Base-by-base conservation (phyloP, 2,797 vertebrate species). In the Threskiornis aethiopicus region DNA sequence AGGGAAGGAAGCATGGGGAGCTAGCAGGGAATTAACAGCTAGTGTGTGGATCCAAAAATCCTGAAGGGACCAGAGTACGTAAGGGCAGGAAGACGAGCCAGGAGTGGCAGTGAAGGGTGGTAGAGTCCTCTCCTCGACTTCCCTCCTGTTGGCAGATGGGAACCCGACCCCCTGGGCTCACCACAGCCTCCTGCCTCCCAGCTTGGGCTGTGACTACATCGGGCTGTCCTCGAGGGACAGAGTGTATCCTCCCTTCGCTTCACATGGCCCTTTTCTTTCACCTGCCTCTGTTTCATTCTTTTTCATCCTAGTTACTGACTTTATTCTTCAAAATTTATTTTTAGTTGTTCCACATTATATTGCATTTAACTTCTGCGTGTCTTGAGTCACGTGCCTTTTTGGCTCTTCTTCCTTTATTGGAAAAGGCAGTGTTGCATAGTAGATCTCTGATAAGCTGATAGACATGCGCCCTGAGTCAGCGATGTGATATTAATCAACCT, bases 211-310 rank as follows among this genome's bases (percentile, higher is more conserved):
- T 42, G 39, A 17, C 5, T 9, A 2, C 20, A 28, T 16, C 1
- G 0, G 3, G 28, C 16, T 58, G 39, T 52, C 37, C 37, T 67
- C 0, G 0, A 22, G 31, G 75, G 9, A 17, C 1, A 22, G 8
- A 15, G 1, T 11, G 9, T 17, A 6, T 26, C 22, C 19, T 65
- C 37, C 11, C 10, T 55, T 59, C 16, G 4, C 10, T 52, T 82
- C 51, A 31, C 6, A 2, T 11, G 13, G 9, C n/a, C 28, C 4
- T 47, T 44, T 47, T 82, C 31, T 77, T 76, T 69, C 13, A 49
- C 17, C 31, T 31, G 5, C 26, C 76, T 17, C 26, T 61, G 12
- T 61, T 79, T 75, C 51, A 5, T 20, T 72, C 16, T 69, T 51
- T 57, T 78, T 52, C 24, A 19, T 58, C 42, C 57, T 47, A 31